Percentiles rank a stretch among this genome's conserved stretches.
phyloP scores from a whole-genome alignment of 2,888 invertebrate genomes.

The Agrenia bidenticulata region DNA sequence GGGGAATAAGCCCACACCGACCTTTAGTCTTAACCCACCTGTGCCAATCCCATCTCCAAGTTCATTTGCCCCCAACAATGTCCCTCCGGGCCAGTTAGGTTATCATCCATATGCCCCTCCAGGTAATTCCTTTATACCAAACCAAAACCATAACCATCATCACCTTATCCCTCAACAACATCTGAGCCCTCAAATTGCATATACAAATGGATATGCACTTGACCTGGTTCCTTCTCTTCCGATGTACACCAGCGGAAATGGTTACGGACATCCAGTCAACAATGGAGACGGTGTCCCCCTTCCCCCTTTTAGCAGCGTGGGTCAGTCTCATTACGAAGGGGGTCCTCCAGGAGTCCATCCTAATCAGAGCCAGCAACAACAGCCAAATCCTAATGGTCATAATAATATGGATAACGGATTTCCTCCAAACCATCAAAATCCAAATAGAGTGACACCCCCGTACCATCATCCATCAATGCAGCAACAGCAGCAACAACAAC shows the following conservation, averaged over 20 bases:
- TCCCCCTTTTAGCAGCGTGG: slow-evolving; percentile 45
- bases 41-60: not conserved
- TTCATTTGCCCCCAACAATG: slow-evolving; percentile 18
- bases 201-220: slow-evolving; percentile 42
- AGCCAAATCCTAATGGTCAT: slow-evolving; percentile 62
- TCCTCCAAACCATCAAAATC: slow-evolving; percentile 21
- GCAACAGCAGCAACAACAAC: slow-evolving; percentile 15
- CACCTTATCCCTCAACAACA: slow-evolving; percentile 21
- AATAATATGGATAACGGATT: slow-evolving; percentile 50
- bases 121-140: not conserved
- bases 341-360: slow-evolving; percentile 4
- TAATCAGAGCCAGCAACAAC: slow-evolving; percentile 11
- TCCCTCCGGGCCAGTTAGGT: not conserved
- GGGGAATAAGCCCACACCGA: not conserved
- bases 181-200: slow-evolving; percentile 36
- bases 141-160: not conserved
- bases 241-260: not conserved
- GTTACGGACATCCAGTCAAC: not conserved
- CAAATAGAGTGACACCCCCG: slow-evolving; percentile 53
- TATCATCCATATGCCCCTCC: not conserved
- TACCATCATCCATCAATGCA: slow-evolving; percentile 12
- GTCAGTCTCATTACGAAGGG: slow-evolving; percentile 43
- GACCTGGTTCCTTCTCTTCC: slow-evolving; percentile 27
- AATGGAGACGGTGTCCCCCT: slow-evolving; percentile 19
- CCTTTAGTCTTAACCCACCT: slow-evolving; percentile 1